Evolutionary conservation across 2,888 invertebrate genomes (phyloP).

Genomic region (Lasioglossum calceatum): DNA sequence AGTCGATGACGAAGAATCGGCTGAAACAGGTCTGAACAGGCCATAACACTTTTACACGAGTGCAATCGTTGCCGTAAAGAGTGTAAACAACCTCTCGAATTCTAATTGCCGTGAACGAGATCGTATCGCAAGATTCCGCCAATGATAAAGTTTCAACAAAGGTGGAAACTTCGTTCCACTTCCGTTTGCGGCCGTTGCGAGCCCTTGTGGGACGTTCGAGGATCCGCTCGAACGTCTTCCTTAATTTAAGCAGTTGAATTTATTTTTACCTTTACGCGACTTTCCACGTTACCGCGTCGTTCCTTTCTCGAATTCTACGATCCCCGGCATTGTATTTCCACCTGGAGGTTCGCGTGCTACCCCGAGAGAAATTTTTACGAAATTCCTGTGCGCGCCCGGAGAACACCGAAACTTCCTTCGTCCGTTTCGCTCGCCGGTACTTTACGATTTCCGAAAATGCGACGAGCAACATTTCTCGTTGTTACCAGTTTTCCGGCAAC

Average conservation of each 20-base stretch:
- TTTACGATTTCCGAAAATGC: constrained; percentile 47
- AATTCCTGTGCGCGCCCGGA: constrained; percentile 7
- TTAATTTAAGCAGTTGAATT: constrained; percentile 19
- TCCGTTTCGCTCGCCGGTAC: background rate
- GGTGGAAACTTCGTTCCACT: background rate
- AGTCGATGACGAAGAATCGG: too few species aligned
- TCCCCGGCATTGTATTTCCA: constrained; percentile 20
- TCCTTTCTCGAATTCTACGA: constrained; percentile 19
- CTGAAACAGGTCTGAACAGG: too few species aligned
- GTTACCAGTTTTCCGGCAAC: background rate
- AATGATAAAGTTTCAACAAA: background rate
- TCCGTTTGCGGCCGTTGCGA: background rate
- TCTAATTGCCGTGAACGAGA: background rate
- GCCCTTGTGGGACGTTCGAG: background rate
- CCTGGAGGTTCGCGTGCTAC: constrained; percentile 26
- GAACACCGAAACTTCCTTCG: background rate
- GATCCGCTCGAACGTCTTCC: constrained; percentile 20
- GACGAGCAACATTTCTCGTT: constrained; percentile 21
- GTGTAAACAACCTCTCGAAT: background rate
- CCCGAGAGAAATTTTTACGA: constrained; percentile 26
- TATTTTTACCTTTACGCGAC: constrained; percentile 36
- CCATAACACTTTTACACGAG: background rate
- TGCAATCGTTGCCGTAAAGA: background rate
- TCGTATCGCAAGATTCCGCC: background rate
- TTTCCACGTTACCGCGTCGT: constrained; percentile 22